Evolutionary conservation across 1,140 invertebrate genomes (phyloP), one percentile per base, ranked within the genome.

Genomic region (Dermatophagoides farinae): DNA sequence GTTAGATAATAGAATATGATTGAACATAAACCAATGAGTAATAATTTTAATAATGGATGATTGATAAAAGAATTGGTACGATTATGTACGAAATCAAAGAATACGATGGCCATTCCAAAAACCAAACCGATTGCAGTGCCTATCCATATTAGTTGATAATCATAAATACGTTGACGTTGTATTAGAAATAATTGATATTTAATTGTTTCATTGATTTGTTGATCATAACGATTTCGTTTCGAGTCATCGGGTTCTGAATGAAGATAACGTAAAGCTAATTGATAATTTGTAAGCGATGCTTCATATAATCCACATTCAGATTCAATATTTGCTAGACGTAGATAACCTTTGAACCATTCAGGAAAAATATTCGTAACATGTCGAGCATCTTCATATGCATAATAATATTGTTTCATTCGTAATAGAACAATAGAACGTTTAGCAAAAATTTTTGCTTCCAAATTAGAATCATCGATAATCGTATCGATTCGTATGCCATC

Each of bases 341-440:
- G 86, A 71, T 84, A 85, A 18, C 84, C 84, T 77, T 87, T 88
- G 14, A 82, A 79, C 83, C 85, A 87, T 54, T 79, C 76, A 31
- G 84, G 83, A 67, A 83, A 80, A 46, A 87, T 67, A 67, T 75
- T 75, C 55, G 86, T 84, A 18, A 81, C 79, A 71, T 81, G 77
- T 66, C 82, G 75, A 14, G 85, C 85, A 77, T 88, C 85, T 71
- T 85, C 76, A 65, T 84, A 71, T 1, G 85, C 81, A 65, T 82
- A 77, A 71, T 80, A 82, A 70, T 80, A 84, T 68, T 85, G 83
- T 63, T 83, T 77, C 64, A 84, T 71, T 70, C 84, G 84, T 16
- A 86, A 71, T 71, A 86, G 86, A 22, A 82, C 82, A 65, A 80
- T 77, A 5, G 84, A 87, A 68, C 85, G 74, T 70, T 87, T 87